Evolutionary conservation across 92 coral and sea anemone genomes (phyloP).

Genomic region (Galaxea fascicularis): DNA sequence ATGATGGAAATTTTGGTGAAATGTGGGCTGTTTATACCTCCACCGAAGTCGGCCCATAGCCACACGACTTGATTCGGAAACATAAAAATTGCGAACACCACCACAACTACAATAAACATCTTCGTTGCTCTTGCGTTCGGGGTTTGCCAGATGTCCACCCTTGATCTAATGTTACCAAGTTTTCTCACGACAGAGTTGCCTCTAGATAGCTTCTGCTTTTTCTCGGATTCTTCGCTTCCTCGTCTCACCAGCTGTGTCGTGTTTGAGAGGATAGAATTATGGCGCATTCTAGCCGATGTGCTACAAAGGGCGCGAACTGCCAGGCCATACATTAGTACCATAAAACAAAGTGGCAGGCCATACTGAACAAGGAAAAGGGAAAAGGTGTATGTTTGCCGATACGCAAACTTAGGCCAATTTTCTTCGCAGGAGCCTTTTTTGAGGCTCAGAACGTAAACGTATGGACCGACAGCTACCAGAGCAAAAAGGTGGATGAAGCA

Average conservation of each 20-base stretch:
- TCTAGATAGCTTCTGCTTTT: background rate
- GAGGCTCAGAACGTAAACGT: slow-evolving; percentile 68
- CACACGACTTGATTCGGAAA: slow-evolving; percentile 94
- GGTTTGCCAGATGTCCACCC: slow-evolving; percentile 53
- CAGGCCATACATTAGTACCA: slow-evolving; percentile 81
- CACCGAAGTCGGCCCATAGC: slow-evolving; percentile 93
- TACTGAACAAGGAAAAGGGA: slow-evolving; percentile 85
- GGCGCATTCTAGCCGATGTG: slow-evolving; percentile 66
- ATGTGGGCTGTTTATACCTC: slow-evolving; percentile 64
- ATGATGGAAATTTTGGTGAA: slow-evolving; percentile 68
- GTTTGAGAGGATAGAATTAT: slow-evolving; percentile 38
- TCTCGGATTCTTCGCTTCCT: background rate
- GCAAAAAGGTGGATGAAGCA: slow-evolving; percentile 60
- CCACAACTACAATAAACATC: slow-evolving; percentile 93
- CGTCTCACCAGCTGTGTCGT: background rate
- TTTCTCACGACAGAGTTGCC: slow-evolving; percentile 4
- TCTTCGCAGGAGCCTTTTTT: slow-evolving; percentile 70
- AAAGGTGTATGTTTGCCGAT: slow-evolving; percentile 84
- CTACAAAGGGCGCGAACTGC: slow-evolving; percentile 80
- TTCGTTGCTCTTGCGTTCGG: slow-evolving; percentile 91
- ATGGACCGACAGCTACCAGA: slow-evolving; percentile 72
- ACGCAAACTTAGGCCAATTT: slow-evolving; percentile 74
- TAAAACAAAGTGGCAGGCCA: slow-evolving; percentile 77
- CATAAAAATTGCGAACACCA: slow-evolving; percentile 89
- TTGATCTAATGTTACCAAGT: background rate